phyloP scores from a whole-genome alignment of 2,113 vertebrate genomes.

The Hypomesus transpacificus region DNA sequence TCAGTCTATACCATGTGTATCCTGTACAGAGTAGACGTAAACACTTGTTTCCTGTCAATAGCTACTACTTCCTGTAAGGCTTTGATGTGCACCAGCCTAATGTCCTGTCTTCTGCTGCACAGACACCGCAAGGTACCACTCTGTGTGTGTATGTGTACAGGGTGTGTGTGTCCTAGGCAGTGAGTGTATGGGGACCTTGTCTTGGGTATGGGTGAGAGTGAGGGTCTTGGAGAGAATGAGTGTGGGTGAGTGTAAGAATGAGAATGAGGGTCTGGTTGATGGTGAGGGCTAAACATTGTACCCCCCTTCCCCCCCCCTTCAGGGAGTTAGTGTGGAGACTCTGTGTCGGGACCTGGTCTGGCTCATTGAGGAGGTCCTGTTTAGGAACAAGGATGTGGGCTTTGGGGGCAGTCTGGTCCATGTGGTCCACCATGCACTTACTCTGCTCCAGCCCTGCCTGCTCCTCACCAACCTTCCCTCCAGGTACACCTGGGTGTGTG shows the following conservation, averaged over 20 bases:
- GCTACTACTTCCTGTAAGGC: slow-evolving; percentile 74
- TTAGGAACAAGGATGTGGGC: slow-evolving; percentile 77
- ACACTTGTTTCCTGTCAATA: slow-evolving; percentile 41
- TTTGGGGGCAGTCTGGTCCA: slow-evolving; percentile 77
- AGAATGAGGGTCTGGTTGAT: too few species aligned
- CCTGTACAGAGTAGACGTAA: too few species aligned
- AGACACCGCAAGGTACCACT: slow-evolving; percentile 74
- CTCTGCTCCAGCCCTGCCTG: slow-evolving; percentile 73
- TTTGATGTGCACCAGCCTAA: slow-evolving; percentile 77
- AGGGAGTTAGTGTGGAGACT: slow-evolving; percentile 75
- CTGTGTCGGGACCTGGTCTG: slow-evolving; percentile 79
- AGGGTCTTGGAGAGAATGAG: too few species aligned
- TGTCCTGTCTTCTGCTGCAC: slow-evolving; percentile 79
- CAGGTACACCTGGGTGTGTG: neutral
- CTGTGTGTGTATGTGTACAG: neutral
- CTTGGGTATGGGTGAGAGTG: too few species aligned
- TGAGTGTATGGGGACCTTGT: too few species aligned
- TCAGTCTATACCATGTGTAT: too few species aligned
- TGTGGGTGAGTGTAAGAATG: too few species aligned
- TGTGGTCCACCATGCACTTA: slow-evolving; percentile 73
- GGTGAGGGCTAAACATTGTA: too few species aligned
- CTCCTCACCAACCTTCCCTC: slow-evolving; percentile 37
- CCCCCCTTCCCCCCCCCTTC: neutral
- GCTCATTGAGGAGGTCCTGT: slow-evolving; percentile 83
- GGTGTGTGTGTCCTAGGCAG: too few species aligned